These are phyloP conservation scores for Rhipidura dahli DNA, from an alignment of 2,113 vertebrate genomes.

Conservation along the genomic window DNA sequence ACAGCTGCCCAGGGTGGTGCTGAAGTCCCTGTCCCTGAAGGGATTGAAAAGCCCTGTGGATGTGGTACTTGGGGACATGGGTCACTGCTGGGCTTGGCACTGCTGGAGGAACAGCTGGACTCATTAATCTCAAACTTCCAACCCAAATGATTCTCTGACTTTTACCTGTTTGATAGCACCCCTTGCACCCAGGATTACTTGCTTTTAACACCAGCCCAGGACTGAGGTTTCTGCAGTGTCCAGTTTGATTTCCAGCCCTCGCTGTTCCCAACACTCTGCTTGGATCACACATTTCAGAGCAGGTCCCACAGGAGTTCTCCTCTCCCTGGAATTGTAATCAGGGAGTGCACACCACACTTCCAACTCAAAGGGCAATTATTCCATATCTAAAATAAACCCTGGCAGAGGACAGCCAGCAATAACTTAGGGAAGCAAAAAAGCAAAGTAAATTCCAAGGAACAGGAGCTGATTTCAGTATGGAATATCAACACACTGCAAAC, in stretches of 20 bases:
- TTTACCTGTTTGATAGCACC: background rate
- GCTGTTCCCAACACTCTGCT: background rate
- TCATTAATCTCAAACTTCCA: background rate
- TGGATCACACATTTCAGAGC: fast-evolving
- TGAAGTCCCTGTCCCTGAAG: background rate
- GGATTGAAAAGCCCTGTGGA: background rate
- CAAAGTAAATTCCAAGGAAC: background rate
- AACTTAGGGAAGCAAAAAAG: background rate
- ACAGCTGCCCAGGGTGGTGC: background rate
- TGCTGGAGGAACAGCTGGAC: background rate
- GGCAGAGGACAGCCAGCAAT: background rate
- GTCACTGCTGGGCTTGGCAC: background rate
- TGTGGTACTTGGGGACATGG: background rate
- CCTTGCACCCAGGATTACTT: background rate
- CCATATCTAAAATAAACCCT: background rate
- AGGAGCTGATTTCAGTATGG: background rate
- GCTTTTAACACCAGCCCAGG: background rate
- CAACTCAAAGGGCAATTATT: background rate
- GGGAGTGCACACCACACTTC: background rate
- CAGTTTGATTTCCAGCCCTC: background rate
- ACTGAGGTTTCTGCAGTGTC: background rate
- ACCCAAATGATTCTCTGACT: fast-evolving
- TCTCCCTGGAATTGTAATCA: background rate
- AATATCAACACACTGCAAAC: background rate
- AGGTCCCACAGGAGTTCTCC: background rate